Base-by-base conservation (phyloP, 2,797 vertebrate species). In the Chelon auratus region DNA sequence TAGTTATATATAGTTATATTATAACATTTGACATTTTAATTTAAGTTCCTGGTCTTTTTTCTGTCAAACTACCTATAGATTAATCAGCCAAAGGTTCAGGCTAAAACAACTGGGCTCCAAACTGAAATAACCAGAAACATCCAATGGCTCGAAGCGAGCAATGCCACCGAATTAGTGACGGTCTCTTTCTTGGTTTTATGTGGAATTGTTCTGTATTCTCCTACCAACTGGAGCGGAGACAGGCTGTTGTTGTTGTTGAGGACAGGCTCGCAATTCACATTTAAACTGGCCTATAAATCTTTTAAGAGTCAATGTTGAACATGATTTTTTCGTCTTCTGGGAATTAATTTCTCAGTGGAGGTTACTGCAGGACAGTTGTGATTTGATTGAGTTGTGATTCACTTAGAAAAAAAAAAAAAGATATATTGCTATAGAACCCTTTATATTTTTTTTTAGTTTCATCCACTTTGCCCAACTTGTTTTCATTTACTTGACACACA, bases 401-500 rank as follows among this genome's bases (percentile, higher is more conserved):
- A 48, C n/a, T 67, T 1, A n/a, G 3, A 24, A 24, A 26, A 26
- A 26, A 48, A 15, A 22, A 66, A 67, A 47, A 4, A 50, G 18
- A 50, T 12, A 22, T 11, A 13, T 10, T 11, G 48, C 18, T 22
- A 3, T 50, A 50, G 30, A 33, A 33, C 5, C 30, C 1, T 1
- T 33, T 33, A 13, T 13, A 37, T 55, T 57, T 47, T 22, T 26
- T 61, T 15, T 18, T 37, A 5, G 4, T 26, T 26, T 26, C 24
- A 52, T 52, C 39, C 42, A 17, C 68, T 58, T 68, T 52, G 40
- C 2, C 3, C 0, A 20, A 64, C 69, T 54, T 68, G 26, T 69
- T 84, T 79, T 77, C 39, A 72, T 76, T 74, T 4, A 58, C 43
- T 62, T 81, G 20, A 51, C 66, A 61, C 51, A 47, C 55, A 67